phyloP scores from a whole-genome alignment of 2,113 vertebrate species.

The Plecturocebus donacophilus region DNA sequence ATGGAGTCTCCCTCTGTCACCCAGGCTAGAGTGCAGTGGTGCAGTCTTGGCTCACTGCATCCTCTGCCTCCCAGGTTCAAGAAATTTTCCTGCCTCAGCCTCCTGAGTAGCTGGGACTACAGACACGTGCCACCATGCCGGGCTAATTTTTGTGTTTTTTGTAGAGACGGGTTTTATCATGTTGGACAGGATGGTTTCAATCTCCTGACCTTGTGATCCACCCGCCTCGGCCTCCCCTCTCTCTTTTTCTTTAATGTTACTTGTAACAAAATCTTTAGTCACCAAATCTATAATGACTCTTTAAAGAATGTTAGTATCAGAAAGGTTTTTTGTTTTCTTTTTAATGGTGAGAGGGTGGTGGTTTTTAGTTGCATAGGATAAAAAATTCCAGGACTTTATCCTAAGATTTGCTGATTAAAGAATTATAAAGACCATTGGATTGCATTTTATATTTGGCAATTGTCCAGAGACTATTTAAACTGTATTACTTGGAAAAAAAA shows the following conservation, averaged over 20 bases:
- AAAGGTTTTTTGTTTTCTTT: not conserved
- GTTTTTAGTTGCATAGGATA: not conserved
- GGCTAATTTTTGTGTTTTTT: no score
- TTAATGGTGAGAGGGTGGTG: not conserved
- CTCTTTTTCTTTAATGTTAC: constrained; percentile 32
- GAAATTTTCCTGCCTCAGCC: no score
- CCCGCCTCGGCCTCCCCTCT: not conserved
- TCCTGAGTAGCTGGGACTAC: no score
- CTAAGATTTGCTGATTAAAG: constrained; percentile 28
- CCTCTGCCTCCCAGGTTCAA: no score
- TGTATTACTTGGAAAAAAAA: not conserved
- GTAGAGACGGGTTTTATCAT: no score
- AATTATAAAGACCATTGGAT: not conserved
- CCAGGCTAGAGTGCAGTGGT: no score
- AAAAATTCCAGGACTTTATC: not conserved
- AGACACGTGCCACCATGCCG: no score
- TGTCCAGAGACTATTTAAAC: not conserved
- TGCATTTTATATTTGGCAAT: not conserved
- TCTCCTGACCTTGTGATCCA: no score
- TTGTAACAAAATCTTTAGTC: constrained; percentile 16
- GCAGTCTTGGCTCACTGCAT: no score
- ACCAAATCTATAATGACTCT: not conserved
- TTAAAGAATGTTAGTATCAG: constrained; percentile 9
- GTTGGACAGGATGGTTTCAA: no score
- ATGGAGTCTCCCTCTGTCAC: no score